phyloP scores from a whole-genome alignment of 2,797 vertebrate species.

The Myioborus miniatus region DNA sequence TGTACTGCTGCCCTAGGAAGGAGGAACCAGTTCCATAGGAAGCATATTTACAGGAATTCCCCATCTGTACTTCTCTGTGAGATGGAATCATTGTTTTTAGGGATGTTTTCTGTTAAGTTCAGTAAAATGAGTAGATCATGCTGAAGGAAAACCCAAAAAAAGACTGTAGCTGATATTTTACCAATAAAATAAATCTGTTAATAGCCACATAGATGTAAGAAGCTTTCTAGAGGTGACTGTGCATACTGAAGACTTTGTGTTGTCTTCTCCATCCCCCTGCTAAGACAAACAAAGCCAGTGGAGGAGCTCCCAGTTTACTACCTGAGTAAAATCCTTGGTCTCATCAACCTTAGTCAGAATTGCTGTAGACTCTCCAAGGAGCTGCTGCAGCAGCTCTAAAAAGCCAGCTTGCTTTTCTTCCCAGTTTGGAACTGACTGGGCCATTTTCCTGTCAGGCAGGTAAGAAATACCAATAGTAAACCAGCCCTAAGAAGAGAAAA shows the following conservation, averaged over 20 bases:
- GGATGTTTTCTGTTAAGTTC: neutral
- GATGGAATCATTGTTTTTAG: neutral
- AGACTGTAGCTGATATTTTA: conserved; percentile 11
- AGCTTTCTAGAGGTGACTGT: neutral
- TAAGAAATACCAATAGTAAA: neutral
- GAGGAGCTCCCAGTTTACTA: neutral
- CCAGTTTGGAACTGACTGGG: neutral
- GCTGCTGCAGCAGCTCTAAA: neutral
- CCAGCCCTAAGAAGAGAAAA: neutral
- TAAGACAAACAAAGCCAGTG: neutral
- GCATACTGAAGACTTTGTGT: neutral
- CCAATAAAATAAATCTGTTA: neutral
- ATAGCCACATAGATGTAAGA: neutral
- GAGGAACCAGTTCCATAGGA: neutral
- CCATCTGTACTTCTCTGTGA: neutral
- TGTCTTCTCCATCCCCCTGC: neutral
- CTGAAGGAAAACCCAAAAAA: neutral
- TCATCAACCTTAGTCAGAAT: neutral
- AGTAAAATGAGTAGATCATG: neutral
- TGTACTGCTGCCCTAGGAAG: neutral
- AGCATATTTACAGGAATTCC: neutral
- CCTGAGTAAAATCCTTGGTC: neutral
- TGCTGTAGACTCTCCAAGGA: neutral
- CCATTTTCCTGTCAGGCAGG: neutral
- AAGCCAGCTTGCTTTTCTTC: neutral